Percentiles rank a stretch among this genome's conserved stretches.
Conservation (phyloP, 2,888 invertebrate genomes). For the Rhagophthalmus giganteus region DNA sequence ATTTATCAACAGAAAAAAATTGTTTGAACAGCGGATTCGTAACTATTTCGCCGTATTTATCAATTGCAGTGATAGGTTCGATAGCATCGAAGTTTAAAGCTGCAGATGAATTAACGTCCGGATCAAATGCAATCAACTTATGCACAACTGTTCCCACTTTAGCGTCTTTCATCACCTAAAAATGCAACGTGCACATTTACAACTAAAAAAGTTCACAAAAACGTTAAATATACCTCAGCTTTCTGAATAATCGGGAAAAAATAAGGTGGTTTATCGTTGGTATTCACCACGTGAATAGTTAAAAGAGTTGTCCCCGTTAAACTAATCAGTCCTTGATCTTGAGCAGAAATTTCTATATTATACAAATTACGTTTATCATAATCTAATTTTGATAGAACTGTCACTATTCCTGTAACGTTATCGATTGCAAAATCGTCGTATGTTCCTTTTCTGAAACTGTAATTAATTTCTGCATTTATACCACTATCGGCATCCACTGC, state of each 20-base stretch:
- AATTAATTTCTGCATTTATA: constrained; percentile 78
- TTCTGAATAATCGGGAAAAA: constrained; percentile 79
- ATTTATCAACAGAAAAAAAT: constrained; percentile 67
- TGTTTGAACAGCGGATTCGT: constrained; percentile 60
- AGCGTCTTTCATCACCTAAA: constrained; percentile 75
- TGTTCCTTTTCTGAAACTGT: constrained; percentile 82
- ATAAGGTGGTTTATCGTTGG: constrained; percentile 84
- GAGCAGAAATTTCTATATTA: constrained; percentile 78
- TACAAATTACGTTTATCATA: constrained; percentile 80
- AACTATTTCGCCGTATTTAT: constrained; percentile 75
- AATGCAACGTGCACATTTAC: not conserved
- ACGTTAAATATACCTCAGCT: constrained; percentile 63
- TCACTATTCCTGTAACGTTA: constrained; percentile 73
- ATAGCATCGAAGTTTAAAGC: constrained; percentile 69
- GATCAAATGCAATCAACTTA: constrained; percentile 74
- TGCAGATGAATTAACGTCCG: constrained; percentile 72
- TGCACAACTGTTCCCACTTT: constrained; percentile 71
- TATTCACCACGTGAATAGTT: constrained; percentile 78
- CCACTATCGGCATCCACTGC: constrained; percentile 89
- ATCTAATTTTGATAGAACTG: constrained; percentile 77
- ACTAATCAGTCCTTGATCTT: constrained; percentile 79
- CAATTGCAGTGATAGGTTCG: constrained; percentile 75
- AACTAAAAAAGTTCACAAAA: not conserved
- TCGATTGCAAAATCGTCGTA: constrained; percentile 84
- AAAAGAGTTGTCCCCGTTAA: constrained; percentile 80